These are phyloP conservation scores for Sipha maydis DNA, from an alignment of 2,888 invertebrate species.

Conservation along the genomic window DNA sequence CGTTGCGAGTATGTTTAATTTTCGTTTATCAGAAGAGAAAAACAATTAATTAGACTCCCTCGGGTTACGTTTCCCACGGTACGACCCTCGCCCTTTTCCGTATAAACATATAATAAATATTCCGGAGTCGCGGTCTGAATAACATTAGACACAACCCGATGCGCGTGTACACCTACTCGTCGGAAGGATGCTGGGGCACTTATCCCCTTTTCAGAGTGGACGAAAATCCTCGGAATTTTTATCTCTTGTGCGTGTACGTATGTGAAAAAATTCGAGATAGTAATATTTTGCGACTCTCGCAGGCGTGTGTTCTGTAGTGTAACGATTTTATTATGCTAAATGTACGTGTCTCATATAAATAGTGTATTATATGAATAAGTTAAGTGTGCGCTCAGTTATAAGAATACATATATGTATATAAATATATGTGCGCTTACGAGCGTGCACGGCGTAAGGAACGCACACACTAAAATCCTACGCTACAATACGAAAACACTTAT, in stretches of 20 bases:
- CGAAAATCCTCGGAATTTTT: not conserved
- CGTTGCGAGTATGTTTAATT: slow-evolving; percentile 25
- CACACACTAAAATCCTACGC: not conserved
- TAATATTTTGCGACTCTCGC: not conserved
- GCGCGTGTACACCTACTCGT: not conserved
- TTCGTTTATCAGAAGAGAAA: slow-evolving; percentile 34
- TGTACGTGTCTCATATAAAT: not conserved
- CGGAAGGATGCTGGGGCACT: not conserved
- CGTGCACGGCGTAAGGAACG: not conserved
- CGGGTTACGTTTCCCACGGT: slow-evolving; percentile 24
- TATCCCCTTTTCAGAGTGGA: not conserved
- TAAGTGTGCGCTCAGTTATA: no score
- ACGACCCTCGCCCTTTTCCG: not conserved
- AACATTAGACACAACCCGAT: not conserved
- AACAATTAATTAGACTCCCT: slow-evolving; percentile 25
- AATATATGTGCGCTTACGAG: not conserved
- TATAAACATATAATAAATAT: slow-evolving; percentile 12
- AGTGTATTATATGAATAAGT: not conserved
- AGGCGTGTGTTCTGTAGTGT: not conserved
- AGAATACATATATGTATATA: no score
- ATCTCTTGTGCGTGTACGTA: not conserved
- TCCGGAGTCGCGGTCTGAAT: not conserved
- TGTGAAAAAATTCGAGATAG: not conserved
- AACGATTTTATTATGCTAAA: not conserved
- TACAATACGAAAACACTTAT: not conserved